A percentile compares a stretch with the other conserved stretches of the same genome.
Evolutionary conservation across 2,888 invertebrate genomes (phyloP).

Genomic region (Celastrina argiolus): DNA sequence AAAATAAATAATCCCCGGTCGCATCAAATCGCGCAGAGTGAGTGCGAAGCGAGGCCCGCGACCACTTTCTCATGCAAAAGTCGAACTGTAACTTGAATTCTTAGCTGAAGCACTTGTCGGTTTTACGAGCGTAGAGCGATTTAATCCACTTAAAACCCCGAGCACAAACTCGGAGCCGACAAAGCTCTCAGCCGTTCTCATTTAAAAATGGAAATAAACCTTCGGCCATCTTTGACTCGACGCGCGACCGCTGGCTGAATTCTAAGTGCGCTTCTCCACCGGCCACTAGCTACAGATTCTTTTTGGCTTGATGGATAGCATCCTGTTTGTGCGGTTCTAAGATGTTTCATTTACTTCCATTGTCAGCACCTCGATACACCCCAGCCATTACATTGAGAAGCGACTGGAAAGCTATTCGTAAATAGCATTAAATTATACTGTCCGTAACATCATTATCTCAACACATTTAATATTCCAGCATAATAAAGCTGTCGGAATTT

Average conservation of each 20-base stretch:
- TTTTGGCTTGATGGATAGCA: constrained; percentile 49
- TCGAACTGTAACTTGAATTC: constrained; percentile 77
- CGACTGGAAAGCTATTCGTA: background rate
- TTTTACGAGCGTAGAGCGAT: constrained; percentile 77
- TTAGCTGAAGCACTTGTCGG: constrained; percentile 75
- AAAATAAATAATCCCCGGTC: constrained; percentile 60
- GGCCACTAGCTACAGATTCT: constrained; percentile 55
- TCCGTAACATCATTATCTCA: background rate
- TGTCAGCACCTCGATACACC: constrained; percentile 18
- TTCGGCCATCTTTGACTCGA: constrained; percentile 74
- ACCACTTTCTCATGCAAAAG: constrained; percentile 77
- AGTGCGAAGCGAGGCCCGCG: constrained; percentile 63
- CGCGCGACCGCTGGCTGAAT: constrained; percentile 65
- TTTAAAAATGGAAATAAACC: constrained; percentile 79
- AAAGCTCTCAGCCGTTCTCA: constrained; percentile 78
- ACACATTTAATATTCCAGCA: constrained; percentile 4
- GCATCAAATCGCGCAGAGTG: constrained; percentile 60
- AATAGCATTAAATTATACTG: background rate
- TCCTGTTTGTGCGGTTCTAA: constrained; percentile 32
- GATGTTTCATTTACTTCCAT: constrained; percentile 29
- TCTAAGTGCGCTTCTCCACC: constrained; percentile 64
- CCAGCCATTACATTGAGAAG: background rate
- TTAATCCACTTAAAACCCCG: constrained; percentile 79
- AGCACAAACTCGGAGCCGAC: constrained; percentile 76
- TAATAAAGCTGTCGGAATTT: constrained; percentile 6